A percentile compares a stretch with the other conserved stretches of the same genome.
Conservation (phyloP, 2,888 invertebrate genomes). For the Heliconius erato region DNA sequence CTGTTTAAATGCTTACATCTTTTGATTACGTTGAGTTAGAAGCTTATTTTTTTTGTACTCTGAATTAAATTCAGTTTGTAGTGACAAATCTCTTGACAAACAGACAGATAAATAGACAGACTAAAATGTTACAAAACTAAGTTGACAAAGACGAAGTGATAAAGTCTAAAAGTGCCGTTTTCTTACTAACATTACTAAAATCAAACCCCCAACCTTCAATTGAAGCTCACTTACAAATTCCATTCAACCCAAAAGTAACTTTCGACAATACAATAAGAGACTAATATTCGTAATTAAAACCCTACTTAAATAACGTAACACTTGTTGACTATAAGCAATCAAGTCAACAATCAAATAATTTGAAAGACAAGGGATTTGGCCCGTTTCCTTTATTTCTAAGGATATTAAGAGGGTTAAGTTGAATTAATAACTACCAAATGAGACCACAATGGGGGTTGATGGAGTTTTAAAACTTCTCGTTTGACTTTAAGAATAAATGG, state of each 20-base stretch:
- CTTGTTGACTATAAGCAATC: constrained; percentile 38
- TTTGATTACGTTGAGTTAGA: too few species aligned
- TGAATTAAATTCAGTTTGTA: too few species aligned
- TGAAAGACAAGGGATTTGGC: constrained; percentile 39
- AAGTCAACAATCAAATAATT: constrained; percentile 44
- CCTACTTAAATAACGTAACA: constrained; percentile 35
- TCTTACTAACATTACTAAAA: not conserved
- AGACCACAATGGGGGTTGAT: constrained; percentile 49
- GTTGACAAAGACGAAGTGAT: too few species aligned
- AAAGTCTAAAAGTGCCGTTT: not conserved
- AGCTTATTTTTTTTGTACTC: too few species aligned
- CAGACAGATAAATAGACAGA: too few species aligned
- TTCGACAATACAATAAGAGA: not conserved
- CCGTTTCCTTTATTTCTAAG: constrained; percentile 41
- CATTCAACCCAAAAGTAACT: not conserved
- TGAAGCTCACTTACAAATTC: not conserved
- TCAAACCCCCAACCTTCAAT: not conserved
- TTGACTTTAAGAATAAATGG: not conserved
- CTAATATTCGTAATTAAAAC: constrained; percentile 25
- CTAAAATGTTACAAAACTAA: too few species aligned
- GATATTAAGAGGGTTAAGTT: constrained; percentile 42
- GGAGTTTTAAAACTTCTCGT: constrained; percentile 43
- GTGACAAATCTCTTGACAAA: too few species aligned
- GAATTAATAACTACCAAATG: constrained; percentile 48
- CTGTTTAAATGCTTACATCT: too few species aligned